Conservation (phyloP, 2,888 invertebrate species). For the Antitype chi region DNA sequence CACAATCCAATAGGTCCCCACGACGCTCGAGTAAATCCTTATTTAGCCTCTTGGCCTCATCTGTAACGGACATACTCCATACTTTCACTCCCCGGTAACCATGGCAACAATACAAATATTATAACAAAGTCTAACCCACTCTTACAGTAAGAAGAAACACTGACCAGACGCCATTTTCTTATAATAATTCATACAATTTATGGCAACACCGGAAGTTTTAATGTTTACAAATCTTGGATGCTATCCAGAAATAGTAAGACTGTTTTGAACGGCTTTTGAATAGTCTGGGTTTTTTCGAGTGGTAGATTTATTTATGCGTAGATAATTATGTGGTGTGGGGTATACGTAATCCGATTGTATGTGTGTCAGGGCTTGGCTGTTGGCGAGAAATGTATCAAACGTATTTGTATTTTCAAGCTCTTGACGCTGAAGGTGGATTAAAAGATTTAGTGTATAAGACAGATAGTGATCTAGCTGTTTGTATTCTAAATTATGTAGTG, state of each 20-base stretch:
- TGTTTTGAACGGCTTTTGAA: conserved; percentile 48
- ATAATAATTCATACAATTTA: conserved; percentile 61
- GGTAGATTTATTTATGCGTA: conserved; percentile 37
- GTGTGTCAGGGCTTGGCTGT: background rate
- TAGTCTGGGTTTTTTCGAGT: conserved; percentile 45
- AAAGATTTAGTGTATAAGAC: conserved; percentile 15
- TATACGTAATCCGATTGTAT: background rate
- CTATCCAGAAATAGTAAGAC: conserved; percentile 63
- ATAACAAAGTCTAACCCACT: conserved; percentile 38
- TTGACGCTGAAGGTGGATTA: conserved; percentile 2
- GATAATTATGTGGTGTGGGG: conserved; percentile 2
- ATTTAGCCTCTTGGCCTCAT: no score
- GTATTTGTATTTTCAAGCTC: conserved; percentile 31
- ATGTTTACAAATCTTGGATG: conserved; percentile 66
- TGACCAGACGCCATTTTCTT: conserved; percentile 48
- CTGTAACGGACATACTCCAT: background rate
- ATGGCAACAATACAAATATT: conserved; percentile 51
- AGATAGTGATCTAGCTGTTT: conserved; percentile 18
- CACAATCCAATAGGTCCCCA: no score
- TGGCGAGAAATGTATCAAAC: conserved; percentile 6
- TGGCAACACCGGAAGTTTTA: conserved; percentile 60
- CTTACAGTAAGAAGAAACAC: conserved; percentile 44
- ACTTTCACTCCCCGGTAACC: conserved; percentile 27
- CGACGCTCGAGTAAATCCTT: no score
- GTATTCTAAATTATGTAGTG: background rate